These are phyloP conservation scores for Coptotermes formosanus DNA, from an alignment of 1,140 invertebrate species.

Conservation along the genomic window DNA sequence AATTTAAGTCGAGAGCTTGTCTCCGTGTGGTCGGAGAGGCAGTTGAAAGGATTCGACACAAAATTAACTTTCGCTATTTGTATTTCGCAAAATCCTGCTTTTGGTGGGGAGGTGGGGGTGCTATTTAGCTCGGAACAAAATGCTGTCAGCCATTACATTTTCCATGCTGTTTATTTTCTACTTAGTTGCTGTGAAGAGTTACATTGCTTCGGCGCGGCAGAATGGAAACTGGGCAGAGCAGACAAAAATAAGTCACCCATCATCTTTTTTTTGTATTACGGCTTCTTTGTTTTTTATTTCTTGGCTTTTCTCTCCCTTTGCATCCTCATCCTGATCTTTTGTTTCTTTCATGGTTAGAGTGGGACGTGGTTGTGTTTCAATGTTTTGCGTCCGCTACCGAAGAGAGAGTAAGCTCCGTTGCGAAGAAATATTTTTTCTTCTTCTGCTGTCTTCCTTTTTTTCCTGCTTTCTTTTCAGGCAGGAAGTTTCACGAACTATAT, in stretches of 20 bases:
- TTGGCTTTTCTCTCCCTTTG: not conserved
- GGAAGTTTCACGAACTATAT: no score
- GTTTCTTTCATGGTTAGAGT: not conserved
- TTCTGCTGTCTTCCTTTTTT: not conserved
- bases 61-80: not conserved
- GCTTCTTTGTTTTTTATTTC: conserved; percentile 1
- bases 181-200: conserved; percentile 15
- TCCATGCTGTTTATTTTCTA: conserved; percentile 24
- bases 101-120: not conserved
- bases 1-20: no score
- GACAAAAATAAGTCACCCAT: conserved; percentile 10
- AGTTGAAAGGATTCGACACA: not conserved
- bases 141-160: conserved; percentile 23
- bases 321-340: not conserved
- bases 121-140: conserved; percentile 21
- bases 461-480: not conserved
- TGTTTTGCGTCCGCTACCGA: not conserved
- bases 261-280: not conserved
- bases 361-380: not conserved
- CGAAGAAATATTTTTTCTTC: not conserved
- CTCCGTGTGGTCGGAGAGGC: not conserved
- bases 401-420: not conserved
- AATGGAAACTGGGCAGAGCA: conserved; percentile 19
- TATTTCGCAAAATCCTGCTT: not conserved
- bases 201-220: conserved; percentile 4